Conservation (phyloP, 2,797 vertebrate genomes). For the Heterohyrax brucei region DNA sequence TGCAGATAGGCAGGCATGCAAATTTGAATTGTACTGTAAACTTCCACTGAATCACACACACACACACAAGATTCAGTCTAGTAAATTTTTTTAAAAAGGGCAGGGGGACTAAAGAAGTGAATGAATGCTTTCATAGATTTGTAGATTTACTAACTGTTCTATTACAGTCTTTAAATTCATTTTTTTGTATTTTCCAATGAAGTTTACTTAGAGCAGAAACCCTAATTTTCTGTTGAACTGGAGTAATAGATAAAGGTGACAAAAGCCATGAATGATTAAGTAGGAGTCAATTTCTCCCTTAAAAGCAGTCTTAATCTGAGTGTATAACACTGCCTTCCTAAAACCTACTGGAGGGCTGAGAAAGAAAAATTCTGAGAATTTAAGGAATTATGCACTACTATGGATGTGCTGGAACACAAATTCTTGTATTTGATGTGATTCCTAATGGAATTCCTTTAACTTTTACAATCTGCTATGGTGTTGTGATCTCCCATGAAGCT, state of each 20-base stretch:
- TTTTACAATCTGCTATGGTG: slow-evolving; percentile 2
- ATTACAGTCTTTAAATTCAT: slow-evolving; percentile 1
- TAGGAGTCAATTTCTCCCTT: slow-evolving; percentile 84
- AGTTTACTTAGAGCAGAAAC: slow-evolving; percentile 73
- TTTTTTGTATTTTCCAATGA: slow-evolving; percentile 74
- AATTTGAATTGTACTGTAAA: no score
- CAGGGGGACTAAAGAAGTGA: slow-evolving; percentile 79
- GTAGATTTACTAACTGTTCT: slow-evolving; percentile 57
- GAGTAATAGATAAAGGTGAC: slow-evolving; percentile 81
- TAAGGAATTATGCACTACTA: slow-evolving; percentile 77
- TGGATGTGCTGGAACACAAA: slow-evolving; percentile 80
- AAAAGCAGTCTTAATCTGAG: slow-evolving; percentile 74
- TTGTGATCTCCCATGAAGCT: slow-evolving; percentile 39
- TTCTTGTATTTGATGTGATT: slow-evolving; percentile 69
- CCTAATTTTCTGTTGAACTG: slow-evolving; percentile 75
- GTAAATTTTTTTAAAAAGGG: slow-evolving; percentile 44
- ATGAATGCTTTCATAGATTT: slow-evolving; percentile 41
- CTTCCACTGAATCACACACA: no score
- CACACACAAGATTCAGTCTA: slow-evolving; percentile 74
- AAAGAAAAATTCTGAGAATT: slow-evolving; percentile 79
- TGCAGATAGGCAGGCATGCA: no score
- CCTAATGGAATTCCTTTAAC: slow-evolving; percentile 80
- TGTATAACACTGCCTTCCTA: slow-evolving; percentile 78
- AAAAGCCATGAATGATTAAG: slow-evolving; percentile 81
- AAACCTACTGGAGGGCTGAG: slow-evolving; percentile 73